Evolutionary conservation across 2,113 vertebrate genomes (phyloP).

Genomic region (Hyperopisus bebe): DNA sequence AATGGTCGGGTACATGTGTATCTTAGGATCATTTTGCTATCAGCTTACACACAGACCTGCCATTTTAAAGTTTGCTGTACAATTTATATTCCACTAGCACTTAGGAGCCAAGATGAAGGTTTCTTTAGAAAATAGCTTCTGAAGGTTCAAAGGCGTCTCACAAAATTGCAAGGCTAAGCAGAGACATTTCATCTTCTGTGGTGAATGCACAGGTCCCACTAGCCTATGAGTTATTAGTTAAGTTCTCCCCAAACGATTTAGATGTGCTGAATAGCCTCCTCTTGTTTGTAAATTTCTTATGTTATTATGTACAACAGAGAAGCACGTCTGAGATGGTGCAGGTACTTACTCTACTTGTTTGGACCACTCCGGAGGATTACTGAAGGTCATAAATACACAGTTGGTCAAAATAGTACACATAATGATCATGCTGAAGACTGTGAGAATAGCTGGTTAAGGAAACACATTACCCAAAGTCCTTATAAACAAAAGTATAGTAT

Average conservation of each 20-base stretch:
- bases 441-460: constrained; percentile 59
- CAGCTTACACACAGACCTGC: background rate
- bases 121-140: background rate
- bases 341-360: constrained; percentile 97
- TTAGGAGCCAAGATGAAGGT: background rate
- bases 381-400: constrained; percentile 99
- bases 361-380: constrained; percentile 95
- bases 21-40: background rate
- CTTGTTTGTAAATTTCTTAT: no score
- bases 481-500: background rate
- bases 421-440: constrained; percentile 99
- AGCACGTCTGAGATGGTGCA: background rate
- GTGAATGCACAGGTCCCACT: background rate
- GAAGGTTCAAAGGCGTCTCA: background rate
- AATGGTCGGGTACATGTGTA: background rate
- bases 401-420: constrained; percentile 99
- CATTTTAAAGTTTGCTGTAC: background rate
- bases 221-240: background rate
- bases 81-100: background rate
- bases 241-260: no score
- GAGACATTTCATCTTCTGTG: background rate
- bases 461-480: constrained; percentile 20
- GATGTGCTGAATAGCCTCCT: no score
- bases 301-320: background rate
- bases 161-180: background rate